These are phyloP conservation scores for Hirudinaria manillensis DNA, from an alignment of 2,888 invertebrate genomes.

Conservation along the genomic window DNA sequence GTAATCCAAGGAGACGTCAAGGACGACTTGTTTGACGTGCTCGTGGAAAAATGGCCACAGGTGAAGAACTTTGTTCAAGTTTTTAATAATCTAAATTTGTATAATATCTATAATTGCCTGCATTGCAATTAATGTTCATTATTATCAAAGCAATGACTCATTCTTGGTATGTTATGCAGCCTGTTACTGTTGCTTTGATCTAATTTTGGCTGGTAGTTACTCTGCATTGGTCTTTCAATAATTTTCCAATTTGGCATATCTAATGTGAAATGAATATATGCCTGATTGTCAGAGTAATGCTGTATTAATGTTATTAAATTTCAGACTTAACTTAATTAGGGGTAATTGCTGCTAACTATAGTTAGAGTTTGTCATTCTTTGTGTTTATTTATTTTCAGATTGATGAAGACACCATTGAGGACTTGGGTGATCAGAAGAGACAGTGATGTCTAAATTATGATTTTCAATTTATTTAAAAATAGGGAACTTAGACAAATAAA, in stretches of 20 bases:
- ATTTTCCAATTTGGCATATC: too few relatives aligned
- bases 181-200: too few relatives aligned
- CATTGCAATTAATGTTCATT: not conserved
- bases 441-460: constrained; percentile 13
- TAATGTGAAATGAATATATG: too few relatives aligned
- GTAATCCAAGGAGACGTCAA: constrained; percentile 98
- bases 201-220: too few relatives aligned
- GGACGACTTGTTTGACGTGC: constrained; percentile 92
- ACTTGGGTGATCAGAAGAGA: constrained; percentile 40
- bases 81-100: not conserved
- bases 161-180: not conserved
- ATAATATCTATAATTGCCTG: too few relatives aligned
- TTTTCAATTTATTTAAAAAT: too few relatives aligned
- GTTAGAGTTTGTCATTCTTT: not conserved
- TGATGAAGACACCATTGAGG: constrained; percentile 40
- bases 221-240: too few relatives aligned
- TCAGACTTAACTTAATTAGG: too few relatives aligned
- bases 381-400: constrained; percentile 37
- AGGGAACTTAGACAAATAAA: too few relatives aligned
- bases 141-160: not conserved
- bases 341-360: too few relatives aligned
- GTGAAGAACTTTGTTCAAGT: constrained; percentile 54
- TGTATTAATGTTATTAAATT: too few relatives aligned
- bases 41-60: constrained; percentile 96
- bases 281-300: too few relatives aligned